Evolutionary conservation across 2,113 vertebrate genomes (phyloP), one percentile per base, ranked within the genome.

Genomic region (Salminus brasiliensis): DNA sequence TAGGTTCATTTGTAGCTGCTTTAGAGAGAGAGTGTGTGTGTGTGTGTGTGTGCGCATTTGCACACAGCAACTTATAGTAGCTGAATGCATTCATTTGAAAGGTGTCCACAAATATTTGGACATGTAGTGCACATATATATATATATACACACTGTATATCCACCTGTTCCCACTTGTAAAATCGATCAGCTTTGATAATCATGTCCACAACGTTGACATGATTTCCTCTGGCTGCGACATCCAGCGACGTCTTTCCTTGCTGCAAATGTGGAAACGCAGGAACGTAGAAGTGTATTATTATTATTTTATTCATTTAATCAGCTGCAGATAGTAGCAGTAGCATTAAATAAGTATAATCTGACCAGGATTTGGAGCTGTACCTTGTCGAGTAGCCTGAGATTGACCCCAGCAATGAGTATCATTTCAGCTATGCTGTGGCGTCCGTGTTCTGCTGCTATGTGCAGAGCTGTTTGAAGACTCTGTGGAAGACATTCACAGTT

Each of bases 121-220:
- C n/a, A n/a, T n/a, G n/a, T n/a, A n/a, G n/a, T n/a, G n/a, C n/a
- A n/a, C n/a, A n/a, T n/a, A n/a, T n/a, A n/a, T n/a, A n/a, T n/a
- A n/a, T n/a, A n/a, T n/a, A n/a, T n/a, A n/a, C n/a, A n/a, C 53
- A 11, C 11, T 9, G 29, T n/a, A n/a, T n/a, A 10, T 18, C 0
- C 89, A 93, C 96, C 93, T 96, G 95, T 82, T 95, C 90, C 95
- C 94, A 92, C 29, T 89, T 94, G 88, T 96, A 96, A 91, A 97
- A 96, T 1, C 94, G 89, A 52, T 98, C 94, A 0, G 96, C 96
- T 92, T 97, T 97, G 84, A 98, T 95, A 81, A 98, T 95, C 95
- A 96, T 97, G 86, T 97, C 97, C 0, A 90, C 95, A 85, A 98
- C 43, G 84, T 89, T 90, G 78, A 96, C 76, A 4, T 97, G 94